Conservation (phyloP, 2,888 invertebrate species). For the Geotrupes spiniger region DNA sequence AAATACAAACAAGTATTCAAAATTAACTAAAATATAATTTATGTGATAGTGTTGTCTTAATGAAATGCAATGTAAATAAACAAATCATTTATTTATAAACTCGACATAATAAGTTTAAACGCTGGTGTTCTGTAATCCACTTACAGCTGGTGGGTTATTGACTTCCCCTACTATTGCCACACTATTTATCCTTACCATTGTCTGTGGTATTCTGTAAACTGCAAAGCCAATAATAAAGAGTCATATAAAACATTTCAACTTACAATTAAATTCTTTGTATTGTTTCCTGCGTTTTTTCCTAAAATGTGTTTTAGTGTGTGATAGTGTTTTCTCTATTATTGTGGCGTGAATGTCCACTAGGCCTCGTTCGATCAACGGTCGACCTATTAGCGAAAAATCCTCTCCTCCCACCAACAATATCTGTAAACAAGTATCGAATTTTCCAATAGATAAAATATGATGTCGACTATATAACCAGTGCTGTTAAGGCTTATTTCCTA, state of each 20-base stretch:
- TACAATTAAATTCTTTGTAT: slow-evolving; percentile 70
- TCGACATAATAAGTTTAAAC: too few species aligned
- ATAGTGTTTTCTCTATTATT: slow-evolving; percentile 78
- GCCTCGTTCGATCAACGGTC: slow-evolving; percentile 72
- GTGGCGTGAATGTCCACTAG: slow-evolving; percentile 76
- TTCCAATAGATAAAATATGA: neutral
- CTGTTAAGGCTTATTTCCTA: too few species aligned
- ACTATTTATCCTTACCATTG: slow-evolving; percentile 73
- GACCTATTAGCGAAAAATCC: slow-evolving; percentile 79
- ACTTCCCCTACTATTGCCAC: slow-evolving; percentile 57
- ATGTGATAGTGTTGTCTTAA: too few species aligned
- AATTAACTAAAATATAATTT: too few species aligned
- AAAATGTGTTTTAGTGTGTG: slow-evolving; percentile 76
- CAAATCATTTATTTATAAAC: too few species aligned
- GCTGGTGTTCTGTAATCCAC: slow-evolving; percentile 37
- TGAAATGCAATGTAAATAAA: too few species aligned
- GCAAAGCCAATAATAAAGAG: slow-evolving; percentile 32
- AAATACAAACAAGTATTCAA: too few species aligned
- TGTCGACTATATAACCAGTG: neutral
- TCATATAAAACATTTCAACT: slow-evolving; percentile 36
- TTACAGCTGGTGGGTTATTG: slow-evolving; percentile 45
- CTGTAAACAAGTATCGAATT: slow-evolving; percentile 37
- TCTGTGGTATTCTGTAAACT: slow-evolving; percentile 65
- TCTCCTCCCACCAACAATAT: slow-evolving; percentile 72
- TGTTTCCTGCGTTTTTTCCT: slow-evolving; percentile 76